Evolutionary conservation across 2,113 vertebrate genomes (phyloP), one percentile per base, ranked within the genome.

Genomic region (Sylvilagus bachmani): DNA sequence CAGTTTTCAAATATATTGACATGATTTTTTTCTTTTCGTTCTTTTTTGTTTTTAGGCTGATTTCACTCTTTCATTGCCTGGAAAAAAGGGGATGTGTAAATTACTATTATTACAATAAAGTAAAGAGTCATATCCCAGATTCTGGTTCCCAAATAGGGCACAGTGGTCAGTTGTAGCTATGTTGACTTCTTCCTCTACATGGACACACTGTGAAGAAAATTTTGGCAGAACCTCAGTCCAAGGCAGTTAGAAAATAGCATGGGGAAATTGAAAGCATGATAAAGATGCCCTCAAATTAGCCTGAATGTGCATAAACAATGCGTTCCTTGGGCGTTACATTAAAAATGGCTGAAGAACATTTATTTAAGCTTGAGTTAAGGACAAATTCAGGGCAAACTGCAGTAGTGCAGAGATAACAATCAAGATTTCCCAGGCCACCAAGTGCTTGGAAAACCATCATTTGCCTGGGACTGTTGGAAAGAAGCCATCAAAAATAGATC

Each of bases 21-120:
- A 17, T 17, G 17, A 61, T 90, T 92, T 87, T 71, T 36, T 81
- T 61, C 13, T 69, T 53, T 38, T 24, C 10, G 11, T 22, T 79
- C 31, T 62, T 51, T 17, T 31, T 82, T 71, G 44, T 33, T 24
- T 73, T 90, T 12, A 62, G 1, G 22, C 49, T 79, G 17, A 79
- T 38, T 3, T 13, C 25, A 3, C 49, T 25, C 17, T 14, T 10
- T 83, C 4, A 49, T 38, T 83, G 11, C 14, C 27, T 36, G 14
- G 12, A 78, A 55, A 38, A 9, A 13, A 16, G 44, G 0, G 0
- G 2, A 2, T 33, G 10, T 17, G 44, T 78, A n/a, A 86, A 44
- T 61, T 86, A 70, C 89, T 67, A 61, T 81, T 82, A 53, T n/a
- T 81, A 29, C 6, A 71, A 78, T 25, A 93, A 91, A 78, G 24